phyloP scores from a whole-genome alignment of 92 coral and sea anemone species.

The Umimayanthus kanabou region DNA sequence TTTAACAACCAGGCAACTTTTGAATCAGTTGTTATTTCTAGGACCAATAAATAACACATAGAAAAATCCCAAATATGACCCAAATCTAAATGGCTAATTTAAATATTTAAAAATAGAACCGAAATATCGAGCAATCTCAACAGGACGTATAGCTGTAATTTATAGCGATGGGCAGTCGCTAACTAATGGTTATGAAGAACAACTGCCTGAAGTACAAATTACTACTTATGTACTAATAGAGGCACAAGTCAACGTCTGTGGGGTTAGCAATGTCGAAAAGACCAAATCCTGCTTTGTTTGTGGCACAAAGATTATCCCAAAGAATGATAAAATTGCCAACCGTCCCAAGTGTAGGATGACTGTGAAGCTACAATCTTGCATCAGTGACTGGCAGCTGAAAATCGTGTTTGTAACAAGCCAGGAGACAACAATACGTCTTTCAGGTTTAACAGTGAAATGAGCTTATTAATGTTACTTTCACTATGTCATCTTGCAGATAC shows the following conservation, averaged over 20 bases:
- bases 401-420: neutral
- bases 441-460: neutral
- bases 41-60: no score
- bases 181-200: slow-evolving; percentile 36
- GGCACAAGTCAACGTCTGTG: neutral
- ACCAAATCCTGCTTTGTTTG: slow-evolving; percentile 30
- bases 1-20: neutral
- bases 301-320: slow-evolving; percentile 20
- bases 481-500: neutral
- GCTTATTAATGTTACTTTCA: neutral
- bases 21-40: neutral
- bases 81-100: no score
- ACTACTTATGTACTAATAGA: neutral
- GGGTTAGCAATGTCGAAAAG: neutral
- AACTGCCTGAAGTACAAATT: slow-evolving; percentile 36
- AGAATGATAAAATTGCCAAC: slow-evolving; percentile 21
- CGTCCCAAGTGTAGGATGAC: slow-evolving; percentile 42
- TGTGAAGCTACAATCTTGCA: slow-evolving; percentile 21
- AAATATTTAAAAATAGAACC: no score
- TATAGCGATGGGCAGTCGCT: no score
- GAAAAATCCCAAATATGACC: no score
- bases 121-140: no score
- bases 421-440: neutral
- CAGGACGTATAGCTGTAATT: no score
- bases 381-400: slow-evolving; percentile 25